Evolutionary conservation across 2,888 invertebrate genomes (phyloP), one percentile per base, ranked within the genome.

Genomic region (Ceratothoa steindachneri): DNA sequence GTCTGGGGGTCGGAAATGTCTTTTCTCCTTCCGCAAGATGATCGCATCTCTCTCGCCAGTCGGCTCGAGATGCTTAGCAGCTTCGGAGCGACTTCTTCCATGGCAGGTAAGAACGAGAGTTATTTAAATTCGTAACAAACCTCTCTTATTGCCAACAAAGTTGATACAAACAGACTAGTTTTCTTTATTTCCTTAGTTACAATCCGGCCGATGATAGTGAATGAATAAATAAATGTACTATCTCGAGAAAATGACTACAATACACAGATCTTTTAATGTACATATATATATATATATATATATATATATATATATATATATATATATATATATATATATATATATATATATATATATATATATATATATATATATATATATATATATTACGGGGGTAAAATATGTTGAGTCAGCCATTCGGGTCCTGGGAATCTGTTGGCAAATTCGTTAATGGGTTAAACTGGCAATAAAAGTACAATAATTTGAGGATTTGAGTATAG

Each of bases 1-100:
- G 77, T 75, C 31, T 77, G 77, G 77, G 69, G 72, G 67, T 77
- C 77, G 2, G 77, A 77, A 19, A 52, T 77, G 65, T 69, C 77
- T 4, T 28, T 60, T 22, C 64, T 77, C 22, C 53, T 77, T 28
- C 77, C 77, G n/a, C 72, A 77, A 9, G 65, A 60, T 9, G 75
- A 77, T 0, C 55, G 77, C 0, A 27, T 75, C 28, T 67, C 74
- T 3, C 24, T 72, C 30, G 72, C 74, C 66, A 60, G 53, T 52
- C 22, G 69, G 5, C 31, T 77, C 24, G 77, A 66, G 4, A 7
- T 64, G 27, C 15, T 28, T 22, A 51, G 60, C 15, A 68, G 52
- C 19, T 55, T 72, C 22, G 51, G 69, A 1, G 51, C 72, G 2
- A n/a, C 60, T 5, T 53, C 75, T 1, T 19, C 74, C 29, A 65